Base-by-base conservation (phyloP, 1,140 invertebrate genomes). In the Linepithema humile region DNA sequence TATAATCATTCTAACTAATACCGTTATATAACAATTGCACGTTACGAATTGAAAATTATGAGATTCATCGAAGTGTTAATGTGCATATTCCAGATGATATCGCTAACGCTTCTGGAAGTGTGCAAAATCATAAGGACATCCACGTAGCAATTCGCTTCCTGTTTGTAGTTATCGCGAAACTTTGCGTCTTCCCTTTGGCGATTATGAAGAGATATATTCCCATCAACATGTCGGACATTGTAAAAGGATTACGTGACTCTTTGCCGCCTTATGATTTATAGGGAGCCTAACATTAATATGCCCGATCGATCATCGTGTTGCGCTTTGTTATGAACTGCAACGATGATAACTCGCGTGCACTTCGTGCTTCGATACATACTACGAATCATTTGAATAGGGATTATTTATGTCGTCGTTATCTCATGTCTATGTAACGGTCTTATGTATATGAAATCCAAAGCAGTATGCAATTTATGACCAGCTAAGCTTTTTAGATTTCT, bases 211-310 rank as follows among this genome's bases (percentile, higher is more conserved):
- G 94, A 92, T 98, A 98, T 59, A 97, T 91, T 0, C 97, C 97
- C 96, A 98, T 97, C 20, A 98, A 91, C 85, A 97, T 94, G 93
- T 98, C 97, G 6, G 97, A 96, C n/a, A 96, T 95, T 96, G 88
- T 74, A 87, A 87, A 86, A 78, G 67, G 75, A 86, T 88, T 78
- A 74, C 60, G 53, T 48, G 57, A 82, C 10, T 78, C 10, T 78
- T 29, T 85, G 62, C 48, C 48, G 45, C 29, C 60, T 17, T 32
- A 57, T 85, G 73, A 88, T 91, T 90, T 90, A 89, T 85, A 67
- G 55, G 5, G 35, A 55, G 15, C 35, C 38, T 32, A 50, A 75
- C 67, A 83, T 85, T 82, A 78, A 90, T 87, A 87, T 80, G 38
- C 65, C 38, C 40, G 77, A 83, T 78, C 74, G 75, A 85, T 82